These are phyloP conservation scores for Acholoe squamosa DNA, from an alignment of 2,888 invertebrate genomes.

Conservation along the genomic window DNA sequence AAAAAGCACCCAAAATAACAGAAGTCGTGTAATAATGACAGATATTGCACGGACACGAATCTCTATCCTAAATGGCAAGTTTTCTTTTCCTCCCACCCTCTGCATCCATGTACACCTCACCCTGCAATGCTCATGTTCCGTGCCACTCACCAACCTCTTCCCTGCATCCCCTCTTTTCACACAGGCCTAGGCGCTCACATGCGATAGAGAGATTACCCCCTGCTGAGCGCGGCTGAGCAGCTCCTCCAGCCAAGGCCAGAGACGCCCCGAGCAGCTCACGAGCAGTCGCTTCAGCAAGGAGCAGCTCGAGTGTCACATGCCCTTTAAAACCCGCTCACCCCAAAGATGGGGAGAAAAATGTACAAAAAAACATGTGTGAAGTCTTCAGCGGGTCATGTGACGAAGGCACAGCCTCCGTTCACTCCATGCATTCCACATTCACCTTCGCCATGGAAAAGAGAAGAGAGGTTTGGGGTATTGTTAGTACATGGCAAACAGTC, in stretches of 20 bases:
- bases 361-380: background rate
- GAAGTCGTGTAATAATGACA: no score
- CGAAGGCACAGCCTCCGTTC: background rate
- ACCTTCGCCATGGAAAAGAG: no score
- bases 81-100: conserved; percentile 24
- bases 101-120: background rate
- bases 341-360: background rate
- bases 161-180: background rate
- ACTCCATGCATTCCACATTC: no score
- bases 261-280: background rate
- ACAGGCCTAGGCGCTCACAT: background rate
- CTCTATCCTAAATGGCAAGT: conserved; percentile 10
- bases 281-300: background rate
- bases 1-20: no score
- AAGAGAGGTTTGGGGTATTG: background rate
- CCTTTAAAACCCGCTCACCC: background rate
- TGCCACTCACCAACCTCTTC: conserved; percentile 31
- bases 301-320: background rate
- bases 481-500: background rate
- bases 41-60: conserved; percentile 5
- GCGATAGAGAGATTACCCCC: conserved; percentile 33
- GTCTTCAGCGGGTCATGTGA: conserved; percentile 5
- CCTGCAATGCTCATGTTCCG: background rate
- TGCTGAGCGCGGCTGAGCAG: background rate
- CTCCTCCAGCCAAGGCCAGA: background rate